Evolutionary conservation across 2,113 vertebrate genomes (phyloP).

Genomic region (Mustelus asterias): DNA sequence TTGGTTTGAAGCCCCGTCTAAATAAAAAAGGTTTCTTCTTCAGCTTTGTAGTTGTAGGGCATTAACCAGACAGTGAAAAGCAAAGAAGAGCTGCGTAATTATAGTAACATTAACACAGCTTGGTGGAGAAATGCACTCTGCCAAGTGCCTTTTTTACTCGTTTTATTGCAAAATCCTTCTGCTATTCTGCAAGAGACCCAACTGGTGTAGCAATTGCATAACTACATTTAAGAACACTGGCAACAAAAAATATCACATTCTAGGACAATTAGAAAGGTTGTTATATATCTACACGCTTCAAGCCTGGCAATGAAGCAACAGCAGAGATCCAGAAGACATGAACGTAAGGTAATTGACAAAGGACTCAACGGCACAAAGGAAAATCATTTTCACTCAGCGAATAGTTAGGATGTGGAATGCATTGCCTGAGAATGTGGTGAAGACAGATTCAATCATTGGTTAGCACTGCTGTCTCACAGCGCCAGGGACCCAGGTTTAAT

Average conservation of each 20-base stretch:
- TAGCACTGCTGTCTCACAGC: too few relatives aligned
- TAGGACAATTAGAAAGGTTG: background rate
- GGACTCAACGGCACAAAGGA: too few relatives aligned
- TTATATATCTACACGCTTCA: background rate
- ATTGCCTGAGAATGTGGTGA: too few relatives aligned
- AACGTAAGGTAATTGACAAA: too few relatives aligned
- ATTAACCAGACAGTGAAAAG: background rate
- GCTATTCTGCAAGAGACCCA: background rate
- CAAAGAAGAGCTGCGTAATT: background rate
- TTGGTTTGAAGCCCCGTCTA: background rate
- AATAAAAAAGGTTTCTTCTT: background rate
- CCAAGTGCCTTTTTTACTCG: too few relatives aligned
- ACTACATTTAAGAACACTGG: background rate
- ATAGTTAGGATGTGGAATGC: too few relatives aligned
- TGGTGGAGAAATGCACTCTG: too few relatives aligned
- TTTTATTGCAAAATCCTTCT: background rate
- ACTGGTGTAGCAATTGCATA: background rate
- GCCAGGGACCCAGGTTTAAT: too few relatives aligned
- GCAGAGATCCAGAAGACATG: too few relatives aligned
- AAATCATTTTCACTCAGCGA: too few relatives aligned
- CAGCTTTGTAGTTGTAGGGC: background rate
- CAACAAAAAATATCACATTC: background rate
- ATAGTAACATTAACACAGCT: background rate
- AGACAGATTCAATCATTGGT: too few relatives aligned
- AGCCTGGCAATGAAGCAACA: background rate